Evolutionary conservation across 2,113 vertebrate genomes (phyloP).

Genomic region (Cottus gobio): DNA sequence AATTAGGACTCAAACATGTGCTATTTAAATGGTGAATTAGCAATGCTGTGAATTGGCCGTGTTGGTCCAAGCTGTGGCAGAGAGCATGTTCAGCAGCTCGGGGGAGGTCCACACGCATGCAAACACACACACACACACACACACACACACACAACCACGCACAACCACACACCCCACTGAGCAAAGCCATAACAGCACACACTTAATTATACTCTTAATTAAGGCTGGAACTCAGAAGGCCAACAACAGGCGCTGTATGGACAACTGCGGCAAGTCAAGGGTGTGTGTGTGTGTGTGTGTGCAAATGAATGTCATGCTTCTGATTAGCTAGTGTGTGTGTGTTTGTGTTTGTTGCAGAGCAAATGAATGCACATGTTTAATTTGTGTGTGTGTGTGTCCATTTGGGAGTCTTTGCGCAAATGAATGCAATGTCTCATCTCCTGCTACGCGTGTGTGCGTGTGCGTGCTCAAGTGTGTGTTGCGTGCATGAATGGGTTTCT

Average conservation of each 20-base stretch:
- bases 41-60: conserved; percentile 55
- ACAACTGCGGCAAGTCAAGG: conserved; percentile 5
- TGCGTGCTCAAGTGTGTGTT: background rate
- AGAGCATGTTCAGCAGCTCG: conserved; percentile 26
- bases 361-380: conserved; percentile 33
- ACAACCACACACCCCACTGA: conserved; percentile 44
- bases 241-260: conserved; percentile 20
- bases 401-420: conserved; percentile 47
- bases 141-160: conserved; percentile 22
- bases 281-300: conserved; percentile 10
- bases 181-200: conserved; percentile 59
- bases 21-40: conserved; percentile 74
- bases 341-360: conserved; percentile 1
- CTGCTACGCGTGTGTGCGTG: background rate
- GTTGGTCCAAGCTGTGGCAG: conserved; percentile 63
- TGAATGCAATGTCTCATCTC: conserved; percentile 38
- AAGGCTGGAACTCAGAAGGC: conserved; percentile 63
- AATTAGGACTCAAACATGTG: conserved; percentile 79
- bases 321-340: conserved; percentile 13
- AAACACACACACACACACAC: conserved; percentile 25
- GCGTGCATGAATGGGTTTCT: background rate
- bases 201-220: conserved; percentile 77
- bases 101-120: conserved; percentile 33
- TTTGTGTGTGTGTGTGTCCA: conserved; percentile 17
- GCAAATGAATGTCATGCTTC: conserved; percentile 35